Evolutionary conservation across 2,888 invertebrate species (phyloP), one percentile per base, ranked within the genome.

Genomic region (Rhingia rostrata): DNA sequence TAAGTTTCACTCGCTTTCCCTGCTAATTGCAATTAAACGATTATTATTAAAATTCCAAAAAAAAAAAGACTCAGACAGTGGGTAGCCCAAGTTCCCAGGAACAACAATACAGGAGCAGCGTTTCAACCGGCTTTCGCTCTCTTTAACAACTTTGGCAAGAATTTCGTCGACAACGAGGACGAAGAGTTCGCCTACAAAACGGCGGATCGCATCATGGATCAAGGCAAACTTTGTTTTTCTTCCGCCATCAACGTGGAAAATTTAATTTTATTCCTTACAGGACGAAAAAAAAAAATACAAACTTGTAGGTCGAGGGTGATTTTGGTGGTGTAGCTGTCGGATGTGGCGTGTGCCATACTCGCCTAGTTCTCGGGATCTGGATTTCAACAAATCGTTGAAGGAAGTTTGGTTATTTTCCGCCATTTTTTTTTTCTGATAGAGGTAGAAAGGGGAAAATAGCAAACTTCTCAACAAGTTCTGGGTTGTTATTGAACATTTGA

Each of bases 21-120:
- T 32, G 69, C 64, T 70, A 75, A 77, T 77, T 72, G 70, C 61
- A 72, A 77, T 72, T 78, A 72, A 72, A 66, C 49, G 81, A 77
- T 74, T 77, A 77, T 77, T 77, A 75, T 69, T 70, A 60, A 81
- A 77, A 70, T 70, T 58, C 58, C 47, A 53, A 80, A 47, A 47
- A 22, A 22, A 22, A 22, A 2, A 2, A 22, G n/a, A 22, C 22
- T 22, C 22, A 22, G 22, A 22, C 22, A 22, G 22, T 22, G 22
- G 22, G 22, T 22, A 22, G 22, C 22, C 41, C 47, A 49, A 70
- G 12, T 43, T 49, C 4, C 33, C 43, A 12, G 12, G 9, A 0
- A 0, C 30, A 32, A 1, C 7, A 6, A 1, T 7, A 14, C 6
- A 22, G 30, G 1, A 2, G 30, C 14, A 3, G 35, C 5, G 9